These are phyloP conservation scores for Lagria hirta DNA, from an alignment of 2,888 invertebrate species.

Conservation along the genomic window DNA sequence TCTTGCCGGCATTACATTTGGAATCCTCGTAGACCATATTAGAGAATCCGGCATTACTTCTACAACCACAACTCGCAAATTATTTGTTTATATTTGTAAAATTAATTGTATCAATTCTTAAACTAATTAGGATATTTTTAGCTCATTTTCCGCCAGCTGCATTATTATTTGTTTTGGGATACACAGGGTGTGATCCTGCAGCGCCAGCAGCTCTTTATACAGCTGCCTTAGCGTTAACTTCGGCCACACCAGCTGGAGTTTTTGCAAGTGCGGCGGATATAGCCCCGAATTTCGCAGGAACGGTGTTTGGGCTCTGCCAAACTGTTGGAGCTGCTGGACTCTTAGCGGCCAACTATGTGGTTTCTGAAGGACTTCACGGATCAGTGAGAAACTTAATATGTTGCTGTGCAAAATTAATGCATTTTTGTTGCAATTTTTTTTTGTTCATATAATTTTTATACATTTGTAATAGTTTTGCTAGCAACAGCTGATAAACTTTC, in stretches of 20 bases:
- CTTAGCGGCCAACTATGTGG: constrained; percentile 60
- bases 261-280: constrained; percentile 63
- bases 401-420: not conserved
- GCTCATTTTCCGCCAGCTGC: constrained; percentile 63
- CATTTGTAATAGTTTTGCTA: too few species aligned
- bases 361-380: constrained; percentile 61
- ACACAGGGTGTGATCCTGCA: constrained; percentile 61
- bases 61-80: constrained; percentile 60
- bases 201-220: constrained; percentile 61
- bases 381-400: constrained; percentile 53
- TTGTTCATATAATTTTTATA: too few species aligned
- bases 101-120: not conserved
- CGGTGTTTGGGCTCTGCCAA: constrained; percentile 57
- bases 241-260: constrained; percentile 61
- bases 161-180: constrained; percentile 61
- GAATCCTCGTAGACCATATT: constrained; percentile 60
- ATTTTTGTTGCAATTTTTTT: not conserved
- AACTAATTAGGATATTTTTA: constrained; percentile 39
- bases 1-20: constrained; percentile 59
- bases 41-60: constrained; percentile 58
- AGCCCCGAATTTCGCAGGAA: constrained; percentile 58
- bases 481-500: too few species aligned
- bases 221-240: constrained; percentile 60
- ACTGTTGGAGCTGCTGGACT: constrained; percentile 61
- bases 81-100: constrained; percentile 60